Evolutionary conservation across 2,888 invertebrate species (phyloP), one percentile per base, ranked within the genome.

Genomic region (Drosophila cognata): DNA sequence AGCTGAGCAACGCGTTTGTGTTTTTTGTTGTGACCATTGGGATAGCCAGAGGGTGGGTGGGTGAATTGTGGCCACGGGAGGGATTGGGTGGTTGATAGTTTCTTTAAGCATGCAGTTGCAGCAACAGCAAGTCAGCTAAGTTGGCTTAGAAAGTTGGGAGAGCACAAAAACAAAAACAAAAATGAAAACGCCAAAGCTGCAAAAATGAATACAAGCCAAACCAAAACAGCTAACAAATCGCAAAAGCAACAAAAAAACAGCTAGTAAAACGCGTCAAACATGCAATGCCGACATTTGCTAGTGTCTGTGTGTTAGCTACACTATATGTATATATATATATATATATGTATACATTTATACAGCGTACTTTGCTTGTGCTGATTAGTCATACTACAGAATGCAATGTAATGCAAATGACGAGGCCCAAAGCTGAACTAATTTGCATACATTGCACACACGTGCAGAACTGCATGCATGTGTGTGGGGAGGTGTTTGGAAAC

Each of bases 351-450:
- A 71, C 61, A 64, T 74, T 10, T 38, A 28, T 18, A 72, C 16
- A 16, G 7, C 8, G 25, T 25, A 46, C 28, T 46, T 46, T 69
- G 70, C 48, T 56, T 70, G 56, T 66, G 60, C 69, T 81, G 82
- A 80, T 86, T 86, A 89, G 82, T 87, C 88, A 85, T 79, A 73
- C 88, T 46, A 70, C 63, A 83, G 83, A 88, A 82, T 84, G 88
- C 83, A 79, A 56, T 52, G 78, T 58, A 62, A 71, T 71, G 68
- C 77, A 77, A 60, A 71, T 56, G 56, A 28, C 13, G 57, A 16
- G 67, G 50, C 65, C 62, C 73, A 71, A 86, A 80, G 87, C 79
- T 83, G 84, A 72, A 73, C 80, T 74, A 80, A 89, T 84, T 87
- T 89, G 60, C 82, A 84, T 88, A 73, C 28, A 38, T 38, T 38